Evolutionary conservation across 1,140 invertebrate genomes (phyloP), one percentile per base, ranked within the genome.

Genomic region (Caenorhabditis remanei): DNA sequence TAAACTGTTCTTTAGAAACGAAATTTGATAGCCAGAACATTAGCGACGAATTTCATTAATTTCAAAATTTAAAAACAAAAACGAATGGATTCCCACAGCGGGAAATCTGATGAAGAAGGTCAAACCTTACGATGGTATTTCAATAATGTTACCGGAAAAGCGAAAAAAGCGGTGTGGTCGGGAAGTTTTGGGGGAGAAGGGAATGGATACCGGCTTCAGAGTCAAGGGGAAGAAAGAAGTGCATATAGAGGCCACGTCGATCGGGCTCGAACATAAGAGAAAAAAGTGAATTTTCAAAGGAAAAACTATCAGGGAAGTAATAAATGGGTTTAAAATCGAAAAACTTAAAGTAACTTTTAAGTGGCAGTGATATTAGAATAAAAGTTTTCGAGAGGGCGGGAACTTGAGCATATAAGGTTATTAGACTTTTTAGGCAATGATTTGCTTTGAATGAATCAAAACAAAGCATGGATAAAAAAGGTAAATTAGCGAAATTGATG

Each of bases 141-240:
- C 50, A 53, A 53, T 16, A 58, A 19, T 5, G 40, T 65, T 65
- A 65, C 65, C 40, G 65, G 41, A 71, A 71, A 71, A 71, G 65
- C 65, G 14, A 32, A 71, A 46, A 71, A 71, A 71, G 41, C 40
- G 40, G 65, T 13, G 55, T 14, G 55, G 13, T 14, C 19, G 19
- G 55, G 13, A 6, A 46, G n/a, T 13, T 14, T 19, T 32, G 32
- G 32, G 24, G 40, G 43, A 8, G 41, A n/a, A 13, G 43, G 65
- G 19, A 19, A 8, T 14, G 65, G 65, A 71, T 71, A 71, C 65
- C 65, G 65, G 65, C 65, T 16, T 71, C 40, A 32, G 32, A 19
- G 8, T 11, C 4, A 14, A 14, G 61, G 61, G 61, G 61, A 24
- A 40, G 8, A 63, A 32, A 32, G 8, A 63, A 40, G 32, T 63